These are phyloP conservation scores for Cryptophagus acutangulus DNA, from an alignment of 2,888 invertebrate species.

Conservation along the genomic window DNA sequence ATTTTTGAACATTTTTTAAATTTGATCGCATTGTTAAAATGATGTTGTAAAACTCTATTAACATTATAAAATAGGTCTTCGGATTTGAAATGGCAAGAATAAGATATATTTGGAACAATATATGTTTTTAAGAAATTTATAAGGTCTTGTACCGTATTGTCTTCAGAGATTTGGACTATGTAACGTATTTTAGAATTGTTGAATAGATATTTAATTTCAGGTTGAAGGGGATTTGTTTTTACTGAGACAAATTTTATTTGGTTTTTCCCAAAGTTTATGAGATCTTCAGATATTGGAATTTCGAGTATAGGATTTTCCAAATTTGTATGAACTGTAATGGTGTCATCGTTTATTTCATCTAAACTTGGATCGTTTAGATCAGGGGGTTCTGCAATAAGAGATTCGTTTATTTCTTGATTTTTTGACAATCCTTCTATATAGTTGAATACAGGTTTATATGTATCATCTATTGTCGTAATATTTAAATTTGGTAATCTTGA, in stretches of 20 bases:
- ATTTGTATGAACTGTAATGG: constrained; percentile 4
- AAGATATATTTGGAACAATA: neutral
- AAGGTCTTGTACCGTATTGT: neutral
- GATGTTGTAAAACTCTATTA: neutral
- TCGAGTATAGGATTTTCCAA: constrained; percentile 3
- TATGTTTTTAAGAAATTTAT: constrained; percentile 4
- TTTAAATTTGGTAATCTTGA: neutral
- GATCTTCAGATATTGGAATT: constrained; percentile 3
- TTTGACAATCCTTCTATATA: constrained; percentile 1
- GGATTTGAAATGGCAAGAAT: constrained; percentile 2
- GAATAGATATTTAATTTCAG: constrained; percentile 2
- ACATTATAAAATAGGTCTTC: constrained; percentile 5
- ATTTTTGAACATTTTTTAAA: constrained; percentile 2
- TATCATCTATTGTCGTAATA: constrained; percentile 5
- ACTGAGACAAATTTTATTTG: neutral
- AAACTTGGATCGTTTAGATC: neutral
- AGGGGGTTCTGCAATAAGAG: constrained; percentile 1
- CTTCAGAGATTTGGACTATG: neutral
- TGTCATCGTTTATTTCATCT: neutral
- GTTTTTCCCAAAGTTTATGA: neutral
- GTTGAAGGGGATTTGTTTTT: neutral
- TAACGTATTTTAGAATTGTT: neutral
- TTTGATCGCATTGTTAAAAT: constrained; percentile 6
- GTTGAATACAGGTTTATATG: neutral
- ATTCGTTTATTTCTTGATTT: neutral